Evolutionary conservation across 2,113 vertebrate species (phyloP), one percentile per base, ranked within the genome.

Genomic region (Pteruthius melanotis): DNA sequence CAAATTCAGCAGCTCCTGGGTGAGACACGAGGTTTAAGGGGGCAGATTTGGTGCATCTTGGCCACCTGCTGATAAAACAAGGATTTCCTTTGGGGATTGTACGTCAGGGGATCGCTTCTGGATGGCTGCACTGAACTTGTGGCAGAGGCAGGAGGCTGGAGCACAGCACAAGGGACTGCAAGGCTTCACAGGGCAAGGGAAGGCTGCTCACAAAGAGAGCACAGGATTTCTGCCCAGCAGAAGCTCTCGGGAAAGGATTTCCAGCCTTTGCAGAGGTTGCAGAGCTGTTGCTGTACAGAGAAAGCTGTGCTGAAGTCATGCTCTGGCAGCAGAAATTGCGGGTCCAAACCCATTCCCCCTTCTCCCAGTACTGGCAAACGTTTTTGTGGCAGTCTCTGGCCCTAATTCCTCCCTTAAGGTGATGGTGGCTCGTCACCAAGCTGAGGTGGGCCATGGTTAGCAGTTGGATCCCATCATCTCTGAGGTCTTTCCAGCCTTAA

Each of bases 111-210:
- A 56, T 39, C 14, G 12, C 60, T 89, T 63, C 56, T 71, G 87
- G 13, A 9, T 35, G 64, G 64, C 0, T 61, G 37, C 8, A 11
- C 9, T 11, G 26, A 74, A 30, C 42, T 47, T 16, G 8, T 0
- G 13, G 45, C 76, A 81, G 42, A 80, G 18, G 15, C 30, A 70
- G 13, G 53, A 64, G 30, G 49, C 33, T 30, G 52, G 17, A 87
- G 42, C 52, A 56, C 1, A 2, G 35, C 81, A 54, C 17, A 14
- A 57, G 52, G 47, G 69, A 26, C 72, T 33, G 50, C 30, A 33
- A 33, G 11, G 30, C 4, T 42, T 33, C 15, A 18, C 1, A 3
- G 65, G 42, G 27, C 27, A 15, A 27, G 31, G 14, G 52, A 63
- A 70, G 16, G 77, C 50, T 80, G 22, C 33, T 89, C 56, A 45